Conservation (phyloP, 2,113 vertebrate genomes). For the Hypocryptadius cinnamomeus region DNA sequence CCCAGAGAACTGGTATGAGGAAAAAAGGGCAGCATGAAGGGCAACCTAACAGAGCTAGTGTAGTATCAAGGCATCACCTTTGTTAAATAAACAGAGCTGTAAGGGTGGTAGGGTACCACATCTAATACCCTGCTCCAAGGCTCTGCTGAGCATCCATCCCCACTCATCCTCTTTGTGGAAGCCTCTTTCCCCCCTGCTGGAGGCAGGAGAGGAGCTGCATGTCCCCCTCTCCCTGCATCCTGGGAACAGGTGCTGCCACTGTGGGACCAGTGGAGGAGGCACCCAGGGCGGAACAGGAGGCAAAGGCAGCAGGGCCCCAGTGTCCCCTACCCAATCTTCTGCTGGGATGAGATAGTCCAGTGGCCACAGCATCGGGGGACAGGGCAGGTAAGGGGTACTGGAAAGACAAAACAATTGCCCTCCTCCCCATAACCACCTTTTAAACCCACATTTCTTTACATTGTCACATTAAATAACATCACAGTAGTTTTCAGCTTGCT, state of each 20-base stretch:
- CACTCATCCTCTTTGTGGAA: not conserved
- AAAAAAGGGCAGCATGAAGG: not conserved
- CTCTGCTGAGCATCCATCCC: not conserved
- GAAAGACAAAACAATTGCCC: not conserved
- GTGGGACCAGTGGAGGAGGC: too few relatives aligned
- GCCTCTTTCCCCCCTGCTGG: not conserved
- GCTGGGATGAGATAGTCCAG: not conserved
- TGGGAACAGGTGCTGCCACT: fast-evolving
- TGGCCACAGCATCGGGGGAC: not conserved
- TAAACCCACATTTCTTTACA: not conserved
- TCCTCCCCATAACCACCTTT: not conserved
- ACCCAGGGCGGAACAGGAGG: not conserved
- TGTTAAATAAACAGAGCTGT: not conserved
- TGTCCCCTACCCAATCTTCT: not conserved
- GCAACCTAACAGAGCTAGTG: not conserved
- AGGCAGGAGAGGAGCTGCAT: not conserved
- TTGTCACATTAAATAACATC: not conserved
- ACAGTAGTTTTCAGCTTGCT: not conserved
- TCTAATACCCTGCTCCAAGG: not conserved
- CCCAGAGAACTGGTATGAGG: not conserved
- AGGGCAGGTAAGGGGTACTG: not conserved
- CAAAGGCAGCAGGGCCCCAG: not conserved
- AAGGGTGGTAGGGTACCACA: not conserved
- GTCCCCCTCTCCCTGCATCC: not conserved
- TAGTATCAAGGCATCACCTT: not conserved